Evolutionary conservation across 2,113 vertebrate species (phyloP).

Genomic region (Phyllopteryx taeniolatus): DNA sequence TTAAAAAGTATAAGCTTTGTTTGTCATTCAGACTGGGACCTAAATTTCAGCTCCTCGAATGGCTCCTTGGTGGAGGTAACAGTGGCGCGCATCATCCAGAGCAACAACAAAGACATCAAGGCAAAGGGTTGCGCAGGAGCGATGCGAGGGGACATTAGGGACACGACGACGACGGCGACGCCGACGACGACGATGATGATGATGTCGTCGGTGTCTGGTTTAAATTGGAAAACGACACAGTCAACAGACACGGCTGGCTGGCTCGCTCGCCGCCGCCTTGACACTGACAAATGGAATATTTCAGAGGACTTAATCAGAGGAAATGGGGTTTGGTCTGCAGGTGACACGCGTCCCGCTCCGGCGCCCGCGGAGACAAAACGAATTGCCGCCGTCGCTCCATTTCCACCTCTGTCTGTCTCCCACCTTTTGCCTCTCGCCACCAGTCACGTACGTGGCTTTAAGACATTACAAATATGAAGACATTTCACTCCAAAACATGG

Average conservation of each 20-base stretch:
- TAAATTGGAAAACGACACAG: constrained; percentile 89
- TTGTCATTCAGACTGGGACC: background rate
- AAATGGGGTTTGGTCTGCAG: constrained; percentile 90
- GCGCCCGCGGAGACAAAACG: constrained; percentile 85
- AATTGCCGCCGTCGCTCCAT: constrained; percentile 66
- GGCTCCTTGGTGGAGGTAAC: background rate
- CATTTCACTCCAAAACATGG: background rate
- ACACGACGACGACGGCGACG: constrained; percentile 32
- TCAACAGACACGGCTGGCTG: constrained; percentile 87
- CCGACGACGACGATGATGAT: constrained; percentile 36
- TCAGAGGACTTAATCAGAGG: constrained; percentile 93
- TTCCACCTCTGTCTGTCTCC: constrained; percentile 23
- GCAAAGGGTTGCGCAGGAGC: constrained; percentile 53
- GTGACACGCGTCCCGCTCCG: constrained; percentile 85
- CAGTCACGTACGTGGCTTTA: background rate
- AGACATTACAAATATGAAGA: background rate
- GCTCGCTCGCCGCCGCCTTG: constrained; percentile 76
- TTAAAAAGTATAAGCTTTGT: background rate
- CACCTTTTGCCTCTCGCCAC: background rate
- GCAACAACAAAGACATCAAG: background rate
- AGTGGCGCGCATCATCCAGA: background rate
- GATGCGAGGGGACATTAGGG: constrained; percentile 78
- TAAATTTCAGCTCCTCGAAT: background rate
- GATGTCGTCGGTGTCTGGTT: constrained; percentile 82
- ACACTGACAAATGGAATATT: constrained; percentile 97